Evolutionary conservation across 30 jellyfish, hydroid and myxozoan species (phyloP), one percentile per base, ranked within the genome.

Genomic region (Aurelia sp.): DNA sequence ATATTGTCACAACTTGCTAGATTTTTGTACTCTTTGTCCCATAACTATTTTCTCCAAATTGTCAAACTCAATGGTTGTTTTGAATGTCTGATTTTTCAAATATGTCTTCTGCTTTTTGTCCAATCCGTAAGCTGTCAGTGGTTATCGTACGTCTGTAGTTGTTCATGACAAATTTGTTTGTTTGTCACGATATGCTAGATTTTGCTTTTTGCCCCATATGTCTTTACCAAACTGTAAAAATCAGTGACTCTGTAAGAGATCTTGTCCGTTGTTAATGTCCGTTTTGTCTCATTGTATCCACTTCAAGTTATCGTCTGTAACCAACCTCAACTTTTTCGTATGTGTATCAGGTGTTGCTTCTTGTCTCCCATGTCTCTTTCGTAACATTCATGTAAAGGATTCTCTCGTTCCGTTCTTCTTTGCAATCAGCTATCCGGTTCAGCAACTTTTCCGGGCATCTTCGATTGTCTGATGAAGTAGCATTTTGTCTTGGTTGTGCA

Each of bases 1-100:
- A 18, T 0, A 7, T 22, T 15, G 6, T 74, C 33, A 68, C 52
- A 74, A 62, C 62, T 79, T 79, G 89, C 82, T 79, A 79, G 81
- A 30, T 79, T 18, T 79, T 31, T n/a, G n/a, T n/a, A 57, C 67
- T 58, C 52, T 80, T 66, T 5, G 72, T 50, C 84, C 74, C 59
- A 50, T 21, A 13, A 27, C 2, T 30, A 21, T n/a, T 74, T 6
- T 17, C 0, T 8, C 60, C 31, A n/a, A 27, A 10, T 33, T 55
- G 30, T 69, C 60, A 33, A 69, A 4, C 16, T 22, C 31, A 22
- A 17, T 18, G 9, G 8, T 22, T 69, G 51, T 17, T 12, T 17
- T 58, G 0, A 58, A 11, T 58, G 9, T 58, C 23, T 58, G 67
- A 7, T 37, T 37, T 58, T 20, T 15, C 23, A 58, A 1, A 13